Base-by-base conservation (phyloP, 2,888 invertebrate species). In the Tetranychus truncatus region DNA sequence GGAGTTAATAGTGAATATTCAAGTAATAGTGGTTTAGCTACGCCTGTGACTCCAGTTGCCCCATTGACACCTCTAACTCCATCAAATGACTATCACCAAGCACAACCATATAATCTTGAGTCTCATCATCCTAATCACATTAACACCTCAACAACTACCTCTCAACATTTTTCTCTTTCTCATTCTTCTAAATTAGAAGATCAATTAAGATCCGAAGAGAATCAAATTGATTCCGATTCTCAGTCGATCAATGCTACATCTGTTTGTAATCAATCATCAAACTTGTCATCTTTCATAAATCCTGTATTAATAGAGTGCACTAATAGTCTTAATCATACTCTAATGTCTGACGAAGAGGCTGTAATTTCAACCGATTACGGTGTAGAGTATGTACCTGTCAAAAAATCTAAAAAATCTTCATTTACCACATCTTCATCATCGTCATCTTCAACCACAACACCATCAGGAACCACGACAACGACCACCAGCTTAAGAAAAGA, bases 221-320 rank as follows among this genome's bases (percentile, higher is more conserved):
- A 24, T 24, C 9, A 15, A 55, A 9, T 15, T 15, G 55, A 55
- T 55, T 55, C 15, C 15, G 55, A 15, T 55, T 55, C 55, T 55
- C 55, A 9, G 15, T 55, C 55, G 15, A 7, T 2, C 55, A 3
- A 55, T 55, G 15, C 11, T 55, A 55, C 55, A 55, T 24, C 9
- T 69, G 20, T 20, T 69, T 69, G 69, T 21, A 24, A 20, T 6
- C 21, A 24, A 24, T 69, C 69, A 69, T 69, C 69, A 69, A 11
- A 24, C 34, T 24, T 24, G 34, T 24, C 21, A 20, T 46, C 20
- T 34, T 72, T 15, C 20, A 34, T 11, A 45, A 45, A 15, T 34
- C 46, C 72, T 45, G 46, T 73, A 20, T 55, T 73, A 66, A 73
- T 73, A 7, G 73, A 73, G n/a, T 73, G 73, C 20, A 73, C 73